Conservation (phyloP, 2,888 invertebrate genomes). For the Nephrotoma guestfalica region DNA sequence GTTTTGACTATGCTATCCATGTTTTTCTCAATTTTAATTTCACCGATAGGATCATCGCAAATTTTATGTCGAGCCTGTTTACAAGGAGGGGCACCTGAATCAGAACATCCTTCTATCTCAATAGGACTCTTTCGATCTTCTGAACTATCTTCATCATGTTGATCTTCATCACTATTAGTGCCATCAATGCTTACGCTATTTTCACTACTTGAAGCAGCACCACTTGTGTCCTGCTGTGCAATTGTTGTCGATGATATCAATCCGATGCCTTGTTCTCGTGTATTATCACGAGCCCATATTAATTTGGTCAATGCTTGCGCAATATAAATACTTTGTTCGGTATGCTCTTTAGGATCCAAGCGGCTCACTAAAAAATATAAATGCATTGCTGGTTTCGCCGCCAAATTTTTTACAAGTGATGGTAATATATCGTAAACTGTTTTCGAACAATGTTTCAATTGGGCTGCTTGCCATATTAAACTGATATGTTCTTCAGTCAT, state of each 20-base stretch:
- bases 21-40: slow-evolving; percentile 5
- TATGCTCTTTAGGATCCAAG: slow-evolving; percentile 81
- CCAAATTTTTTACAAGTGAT: slow-evolving; percentile 77
- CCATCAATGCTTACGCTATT: slow-evolving; percentile 68
- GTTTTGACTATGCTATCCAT: not conserved
- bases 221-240: slow-evolving; percentile 32
- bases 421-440: slow-evolving; percentile 85
- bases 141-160: slow-evolving; percentile 40
- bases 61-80: slow-evolving; percentile 33
- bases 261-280: slow-evolving; percentile 31
- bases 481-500: slow-evolving; percentile 84
- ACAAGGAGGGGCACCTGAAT: slow-evolving; percentile 37
- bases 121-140: slow-evolving; percentile 36
- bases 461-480: slow-evolving; percentile 88
- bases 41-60: slow-evolving; percentile 10
- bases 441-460: slow-evolving; percentile 86
- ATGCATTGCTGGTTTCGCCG: slow-evolving; percentile 77
- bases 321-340: slow-evolving; percentile 70
- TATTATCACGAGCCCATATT: slow-evolving; percentile 66
- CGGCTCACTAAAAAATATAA: slow-evolving; percentile 74
- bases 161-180: slow-evolving; percentile 67
- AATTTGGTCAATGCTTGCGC: slow-evolving; percentile 82
- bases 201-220: slow-evolving; percentile 54
- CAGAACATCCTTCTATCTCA: slow-evolving; percentile 33
- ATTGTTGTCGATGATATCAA: slow-evolving; percentile 24